These are phyloP conservation scores for Slavum lentiscoides DNA, from an alignment of 2,888 invertebrate species.

Conservation along the genomic window DNA sequence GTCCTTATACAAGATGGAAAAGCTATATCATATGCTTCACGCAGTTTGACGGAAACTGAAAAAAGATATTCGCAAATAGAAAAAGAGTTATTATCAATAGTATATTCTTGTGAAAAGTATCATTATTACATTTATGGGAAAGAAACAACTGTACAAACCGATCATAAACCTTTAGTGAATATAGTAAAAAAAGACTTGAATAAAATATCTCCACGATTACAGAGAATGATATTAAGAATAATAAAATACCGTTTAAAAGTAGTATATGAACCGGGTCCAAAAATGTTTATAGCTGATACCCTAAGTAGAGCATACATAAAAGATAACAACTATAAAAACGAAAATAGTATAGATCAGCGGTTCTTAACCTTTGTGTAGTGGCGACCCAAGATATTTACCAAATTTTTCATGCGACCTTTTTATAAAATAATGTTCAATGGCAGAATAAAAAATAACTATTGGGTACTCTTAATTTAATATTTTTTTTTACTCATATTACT, in stretches of 20 bases:
- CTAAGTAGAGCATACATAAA: slow-evolving; percentile 58
- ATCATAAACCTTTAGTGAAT: slow-evolving; percentile 58
- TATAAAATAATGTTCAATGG: no score
- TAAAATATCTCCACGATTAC: slow-evolving; percentile 49
- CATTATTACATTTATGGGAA: slow-evolving; percentile 58
- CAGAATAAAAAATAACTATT: no score
- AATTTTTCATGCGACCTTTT: no score
- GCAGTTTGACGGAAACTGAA: slow-evolving; percentile 57
- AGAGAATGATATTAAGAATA: slow-evolving; percentile 56
- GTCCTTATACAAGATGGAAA: slow-evolving; percentile 17
- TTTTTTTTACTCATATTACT: no score
- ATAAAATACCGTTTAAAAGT: slow-evolving; percentile 57
- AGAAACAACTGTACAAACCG: slow-evolving; percentile 56
- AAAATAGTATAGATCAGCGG: no score
- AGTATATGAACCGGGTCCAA: slow-evolving; percentile 57
- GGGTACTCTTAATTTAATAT: no score
- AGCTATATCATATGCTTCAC: slow-evolving; percentile 59
- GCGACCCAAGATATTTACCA: no score
- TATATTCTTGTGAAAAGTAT: slow-evolving; percentile 58
- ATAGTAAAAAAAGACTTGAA: slow-evolving; percentile 56
- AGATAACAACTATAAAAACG: slow-evolving; percentile 42
- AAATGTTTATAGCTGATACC: slow-evolving; percentile 57
- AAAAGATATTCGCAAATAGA: slow-evolving; percentile 57
- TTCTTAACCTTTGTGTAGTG: no score
- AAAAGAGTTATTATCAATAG: slow-evolving; percentile 58